phyloP scores from a whole-genome alignment of 2,797 vertebrate genomes.

The Gobio occitaniae region DNA sequence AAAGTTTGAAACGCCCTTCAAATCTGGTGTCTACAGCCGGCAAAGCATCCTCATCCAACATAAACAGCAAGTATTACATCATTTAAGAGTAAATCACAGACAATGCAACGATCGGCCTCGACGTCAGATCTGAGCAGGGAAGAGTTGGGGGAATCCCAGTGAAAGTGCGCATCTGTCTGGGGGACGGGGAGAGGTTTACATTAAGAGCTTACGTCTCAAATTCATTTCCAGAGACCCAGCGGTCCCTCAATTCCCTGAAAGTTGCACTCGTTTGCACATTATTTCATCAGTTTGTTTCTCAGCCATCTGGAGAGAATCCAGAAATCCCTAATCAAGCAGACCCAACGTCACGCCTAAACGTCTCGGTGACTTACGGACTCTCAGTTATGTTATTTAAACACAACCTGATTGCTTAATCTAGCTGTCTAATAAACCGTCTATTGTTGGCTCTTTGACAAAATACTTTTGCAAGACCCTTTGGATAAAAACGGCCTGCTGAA shows the following conservation, averaged over 20 bases:
- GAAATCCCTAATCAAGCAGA: constrained; percentile 12
- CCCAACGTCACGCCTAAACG: neutral
- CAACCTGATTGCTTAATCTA: no score
- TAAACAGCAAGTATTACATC: neutral
- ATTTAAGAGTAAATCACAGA: neutral
- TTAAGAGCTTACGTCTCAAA: constrained; percentile 34
- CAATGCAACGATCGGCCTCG: neutral
- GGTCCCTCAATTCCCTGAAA: neutral
- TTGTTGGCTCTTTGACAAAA: no score
- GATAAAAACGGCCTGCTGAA: neutral
- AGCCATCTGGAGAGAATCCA: constrained; percentile 37
- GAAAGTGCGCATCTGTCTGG: constrained; percentile 15
- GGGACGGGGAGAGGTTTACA: constrained; percentile 42
- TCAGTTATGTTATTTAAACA: no score
- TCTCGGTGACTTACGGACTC: neutral
- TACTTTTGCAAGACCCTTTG: no score
- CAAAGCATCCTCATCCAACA: neutral
- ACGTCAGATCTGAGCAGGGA: neutral
- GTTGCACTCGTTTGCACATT: constrained; percentile 43
- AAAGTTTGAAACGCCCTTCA: constrained; percentile 14
- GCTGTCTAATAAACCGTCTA: no score
- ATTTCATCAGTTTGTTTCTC: constrained; percentile 53
- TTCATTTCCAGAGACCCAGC: constrained; percentile 42
- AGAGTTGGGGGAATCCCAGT: constrained; percentile 47
- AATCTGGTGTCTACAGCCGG: neutral